Conservation (phyloP, 2,797 vertebrate genomes). For the Danio jaintianensis region DNA sequence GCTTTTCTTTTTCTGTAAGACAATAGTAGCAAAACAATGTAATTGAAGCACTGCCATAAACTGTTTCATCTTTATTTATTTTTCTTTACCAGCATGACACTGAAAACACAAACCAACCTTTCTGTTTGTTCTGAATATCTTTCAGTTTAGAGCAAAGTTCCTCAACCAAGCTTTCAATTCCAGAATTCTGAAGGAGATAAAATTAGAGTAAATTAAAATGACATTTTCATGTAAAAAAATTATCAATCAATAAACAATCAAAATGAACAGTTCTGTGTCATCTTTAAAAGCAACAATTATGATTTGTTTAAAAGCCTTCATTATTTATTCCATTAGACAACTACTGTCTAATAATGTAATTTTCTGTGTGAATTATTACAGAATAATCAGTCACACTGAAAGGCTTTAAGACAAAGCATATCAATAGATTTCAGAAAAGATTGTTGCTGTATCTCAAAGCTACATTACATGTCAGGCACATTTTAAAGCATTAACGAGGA, state of each 20-base stretch:
- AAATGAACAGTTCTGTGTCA: not conserved
- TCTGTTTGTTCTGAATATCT: conserved; percentile 97
- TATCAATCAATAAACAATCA: not conserved
- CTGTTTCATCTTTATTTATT: not conserved
- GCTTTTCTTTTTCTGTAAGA: conserved; percentile 87
- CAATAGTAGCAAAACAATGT: conserved; percentile 1
- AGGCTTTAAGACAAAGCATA: not conserved
- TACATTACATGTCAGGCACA: too few relatives aligned
- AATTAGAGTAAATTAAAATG: conserved; percentile 36
- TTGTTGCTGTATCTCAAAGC: not conserved
- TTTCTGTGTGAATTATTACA: not conserved
- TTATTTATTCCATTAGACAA: not conserved
- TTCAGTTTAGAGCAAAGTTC: conserved; percentile 98
- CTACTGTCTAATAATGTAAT: not conserved
- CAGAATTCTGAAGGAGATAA: conserved; percentile 88
- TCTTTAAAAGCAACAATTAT: not conserved
- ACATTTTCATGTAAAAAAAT: too few relatives aligned
- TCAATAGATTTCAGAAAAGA: not conserved
- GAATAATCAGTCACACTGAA: not conserved
- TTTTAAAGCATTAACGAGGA: not conserved
- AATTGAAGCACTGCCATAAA: not conserved
- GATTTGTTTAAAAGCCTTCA: not conserved
- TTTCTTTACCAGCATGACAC: not conserved
- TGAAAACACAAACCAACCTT: conserved; percentile 78
- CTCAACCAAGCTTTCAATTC: conserved; percentile 97